These are phyloP conservation scores for Melanocharis versteri DNA, from an alignment of 2,113 vertebrate genomes.

Conservation along the genomic window DNA sequence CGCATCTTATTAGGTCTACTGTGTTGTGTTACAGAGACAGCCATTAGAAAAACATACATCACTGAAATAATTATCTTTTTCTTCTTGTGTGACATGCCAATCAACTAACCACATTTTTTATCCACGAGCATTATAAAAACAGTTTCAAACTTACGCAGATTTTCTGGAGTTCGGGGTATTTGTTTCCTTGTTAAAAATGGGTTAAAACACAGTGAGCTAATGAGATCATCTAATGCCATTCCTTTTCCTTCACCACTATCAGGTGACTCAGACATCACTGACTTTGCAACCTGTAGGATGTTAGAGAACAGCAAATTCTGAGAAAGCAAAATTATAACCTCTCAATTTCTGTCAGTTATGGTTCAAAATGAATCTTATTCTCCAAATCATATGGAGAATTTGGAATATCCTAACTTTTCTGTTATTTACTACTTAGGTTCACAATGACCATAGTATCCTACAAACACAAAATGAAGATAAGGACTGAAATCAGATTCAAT, in stretches of 20 bases:
- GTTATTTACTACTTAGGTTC: background rate
- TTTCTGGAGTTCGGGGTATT: conserved; percentile 86
- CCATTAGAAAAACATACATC: background rate
- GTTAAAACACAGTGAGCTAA: conserved; percentile 70
- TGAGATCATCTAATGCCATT: conserved; percentile 71
- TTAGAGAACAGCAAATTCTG: background rate
- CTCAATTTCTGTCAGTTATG: background rate
- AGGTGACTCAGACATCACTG: conserved; percentile 66
- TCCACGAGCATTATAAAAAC: background rate
- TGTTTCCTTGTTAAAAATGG: conserved; percentile 82
- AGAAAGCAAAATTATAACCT: background rate
- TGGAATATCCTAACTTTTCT: background rate
- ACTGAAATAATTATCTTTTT: background rate
- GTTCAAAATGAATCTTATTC: background rate
- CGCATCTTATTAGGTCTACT: background rate
- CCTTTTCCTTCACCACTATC: conserved; percentile 6
- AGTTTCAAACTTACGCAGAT: conserved; percentile 78
- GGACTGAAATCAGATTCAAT: background rate
- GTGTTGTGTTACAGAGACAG: background rate
- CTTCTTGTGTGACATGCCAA: background rate
- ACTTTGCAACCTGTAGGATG: conserved; percentile 77
- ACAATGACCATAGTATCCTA: background rate
- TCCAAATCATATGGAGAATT: background rate
- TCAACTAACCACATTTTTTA: background rate
- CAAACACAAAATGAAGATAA: background rate